Base-by-base conservation (phyloP, 2,888 invertebrate genomes). In the Leucoma salicis region DNA sequence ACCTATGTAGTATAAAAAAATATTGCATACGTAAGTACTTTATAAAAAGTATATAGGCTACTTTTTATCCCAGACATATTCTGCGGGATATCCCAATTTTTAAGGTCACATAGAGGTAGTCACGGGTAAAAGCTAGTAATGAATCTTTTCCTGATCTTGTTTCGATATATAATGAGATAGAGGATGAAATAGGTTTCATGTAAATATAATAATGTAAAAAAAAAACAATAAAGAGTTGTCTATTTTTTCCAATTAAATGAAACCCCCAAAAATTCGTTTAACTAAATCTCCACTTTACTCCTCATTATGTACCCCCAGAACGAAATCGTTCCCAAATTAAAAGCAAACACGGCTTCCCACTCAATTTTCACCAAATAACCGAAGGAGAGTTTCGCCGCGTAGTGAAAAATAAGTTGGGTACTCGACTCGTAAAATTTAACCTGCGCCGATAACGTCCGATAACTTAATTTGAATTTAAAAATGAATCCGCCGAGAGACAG, bases 401-500 rank as follows among this genome's bases (percentile, higher is more conserved):
- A 43, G 47, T 39, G 36, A 44, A 46, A 42, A 48, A 52, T 41
- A 46, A 44, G 27, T 32, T 44, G 31, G 33, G 31, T 34, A 37
- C 32, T 24, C n/a, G 46, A 45, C 44, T 52, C 57, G 51, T 62
- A 57, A 59, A 63, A 57, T 63, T 57, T 60, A 52, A 62, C 58
- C 49, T 49, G 46, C 48, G 42, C 35, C 42, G 63, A 62, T 65
- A 63, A 47, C 53, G 55, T 43, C 50, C 44, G 55, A 62, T 62
- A 60, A 62, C 54, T 62, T 65, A 62, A 67, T 67, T 63, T 67
- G 68, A 67, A 67, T 67, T 67, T 67, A 67, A 65, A 65, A 67
- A 67, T 57, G 62, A 57, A 53, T 57, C 53, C 53, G 49, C 39
- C 11, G 46, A 43, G 45, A 43, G 57, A 58, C 59, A 58, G 42